phyloP scores from a whole-genome alignment of 2,113 vertebrate genomes.

The Gasterosteus nipponicus region DNA sequence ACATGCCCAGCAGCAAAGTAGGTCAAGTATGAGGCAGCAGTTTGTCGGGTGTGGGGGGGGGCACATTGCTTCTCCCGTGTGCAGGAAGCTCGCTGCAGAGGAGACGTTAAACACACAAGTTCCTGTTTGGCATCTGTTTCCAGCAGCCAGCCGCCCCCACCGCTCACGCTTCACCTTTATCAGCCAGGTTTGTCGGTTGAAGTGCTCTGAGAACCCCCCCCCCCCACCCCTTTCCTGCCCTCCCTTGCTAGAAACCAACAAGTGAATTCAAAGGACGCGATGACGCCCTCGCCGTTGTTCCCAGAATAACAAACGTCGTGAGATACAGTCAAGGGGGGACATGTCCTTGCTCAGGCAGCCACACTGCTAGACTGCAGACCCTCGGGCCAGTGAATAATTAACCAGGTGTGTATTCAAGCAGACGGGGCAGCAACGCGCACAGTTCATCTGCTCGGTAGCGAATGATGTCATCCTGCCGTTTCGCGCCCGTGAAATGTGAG shows the following conservation, averaged over 20 bases:
- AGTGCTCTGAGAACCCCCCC: slow-evolving; percentile 59
- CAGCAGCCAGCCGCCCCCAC: slow-evolving; percentile 34
- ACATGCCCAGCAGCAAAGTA: slow-evolving; percentile 79
- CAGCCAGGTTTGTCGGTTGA: slow-evolving; percentile 65
- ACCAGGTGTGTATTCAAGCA: slow-evolving; percentile 56
- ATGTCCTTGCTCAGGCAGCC: slow-evolving; percentile 57
- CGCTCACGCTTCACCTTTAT: slow-evolving; percentile 9
- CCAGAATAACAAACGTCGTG: slow-evolving; percentile 61
- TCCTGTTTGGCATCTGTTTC: slow-evolving; percentile 84
- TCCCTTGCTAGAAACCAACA: slow-evolving; percentile 49
- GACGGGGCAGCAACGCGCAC: slow-evolving; percentile 2
- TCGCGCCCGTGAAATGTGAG: neutral
- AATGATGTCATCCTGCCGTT: slow-evolving; percentile 22
- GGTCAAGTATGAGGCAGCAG: slow-evolving; percentile 90
- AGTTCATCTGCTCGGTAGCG: slow-evolving; percentile 1
- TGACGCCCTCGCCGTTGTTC: slow-evolving; percentile 57
- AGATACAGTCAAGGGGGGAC: slow-evolving; percentile 72
- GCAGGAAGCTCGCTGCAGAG: slow-evolving; percentile 82
- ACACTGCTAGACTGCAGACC: slow-evolving; percentile 51
- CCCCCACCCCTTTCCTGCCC: slow-evolving; percentile 43
- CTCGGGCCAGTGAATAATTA: slow-evolving; percentile 66
- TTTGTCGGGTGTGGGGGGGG: slow-evolving; percentile 77
- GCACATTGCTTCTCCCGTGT: slow-evolving; percentile 73
- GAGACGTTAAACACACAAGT: slow-evolving; percentile 80
- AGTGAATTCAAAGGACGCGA: neutral